Base-by-base conservation (phyloP, 2,888 invertebrate species). In the Meandrusa payeni region DNA sequence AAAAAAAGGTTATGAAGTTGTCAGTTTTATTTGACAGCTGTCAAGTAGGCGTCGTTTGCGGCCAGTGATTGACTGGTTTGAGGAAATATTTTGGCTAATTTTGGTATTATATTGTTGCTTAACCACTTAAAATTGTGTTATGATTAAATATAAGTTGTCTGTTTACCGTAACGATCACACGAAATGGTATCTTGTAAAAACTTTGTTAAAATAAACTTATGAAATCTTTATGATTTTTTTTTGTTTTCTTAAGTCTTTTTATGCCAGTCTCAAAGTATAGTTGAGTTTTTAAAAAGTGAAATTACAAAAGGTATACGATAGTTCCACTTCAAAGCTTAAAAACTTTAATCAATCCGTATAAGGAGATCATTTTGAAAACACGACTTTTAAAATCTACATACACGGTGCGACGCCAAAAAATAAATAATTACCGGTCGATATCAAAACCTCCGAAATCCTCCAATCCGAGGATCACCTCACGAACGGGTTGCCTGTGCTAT, bases 11-110 rank as follows among this genome's bases (percentile, higher is more conserved):
- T 64, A 76, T 74, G 60, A 51, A 81, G 75, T 59, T 73, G 77
- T 83, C 79, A 74, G 58, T 59, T 64, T 79, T 70, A 73, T 80
- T 75, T 81, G 85, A 82, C 83, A 82, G 76, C 76, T 81, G 83
- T 80, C 80, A 77, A 64, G 64, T 64, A 64, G 74, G 74, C 75
- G 74, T 66, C 52, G 61, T 64, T 67, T 69, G 62, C 58, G 69
- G 69, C 72, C 69, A 73, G 59, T 68, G 75, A 74, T 71, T 61
- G 67, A 73, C 64, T 48, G 51, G 46, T 53, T 55, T 64, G 65
- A 54, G 55, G 32, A 66, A 73, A 75, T 69, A 63, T 76, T 54
- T 46, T 48, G 40, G 37, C 31, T 38, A 36, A 40, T 37, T 38
- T 29, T 32, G 13, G 27, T 17, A 33, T 17, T 17, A 9, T 33